phyloP scores from a whole-genome alignment of 2,113 vertebrate genomes.

The Chrysochloris asiatica region DNA sequence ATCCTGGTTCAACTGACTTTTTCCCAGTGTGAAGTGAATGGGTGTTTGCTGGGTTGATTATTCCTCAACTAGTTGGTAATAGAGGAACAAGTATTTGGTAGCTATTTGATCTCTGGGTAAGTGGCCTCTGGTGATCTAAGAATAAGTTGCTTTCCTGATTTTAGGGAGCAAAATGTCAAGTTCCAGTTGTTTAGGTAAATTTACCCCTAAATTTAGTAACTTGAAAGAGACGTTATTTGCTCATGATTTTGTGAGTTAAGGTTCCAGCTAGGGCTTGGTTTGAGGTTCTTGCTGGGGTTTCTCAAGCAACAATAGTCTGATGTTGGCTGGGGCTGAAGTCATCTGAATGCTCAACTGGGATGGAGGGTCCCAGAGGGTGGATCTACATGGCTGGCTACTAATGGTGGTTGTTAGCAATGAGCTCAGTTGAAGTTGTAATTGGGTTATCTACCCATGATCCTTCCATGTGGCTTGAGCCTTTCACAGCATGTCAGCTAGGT shows the following conservation, averaged over 20 bases:
- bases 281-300: neutral
- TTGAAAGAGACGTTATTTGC: constrained; percentile 26
- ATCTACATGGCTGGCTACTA: neutral
- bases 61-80: neutral
- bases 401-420: neutral
- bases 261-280: neutral
- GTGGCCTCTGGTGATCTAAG: neutral
- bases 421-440: neutral
- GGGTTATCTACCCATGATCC: neutral
- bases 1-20: neutral
- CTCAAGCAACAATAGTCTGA: neutral
- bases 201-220: neutral
- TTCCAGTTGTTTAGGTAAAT: constrained; percentile 6
- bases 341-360: neutral
- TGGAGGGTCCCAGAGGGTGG: neutral
- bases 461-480: neutral
- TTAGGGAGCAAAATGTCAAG: neutral
- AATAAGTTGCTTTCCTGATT: constrained; percentile 20
- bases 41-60: neutral
- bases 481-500: neutral
- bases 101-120: neutral
- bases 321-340: neutral
- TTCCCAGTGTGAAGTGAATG: neutral
- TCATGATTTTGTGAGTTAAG: constrained; percentile 5
- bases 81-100: neutral